Evolutionary conservation across 1,140 invertebrate species (phyloP).

Genomic region (Zaprionus capensis): DNA sequence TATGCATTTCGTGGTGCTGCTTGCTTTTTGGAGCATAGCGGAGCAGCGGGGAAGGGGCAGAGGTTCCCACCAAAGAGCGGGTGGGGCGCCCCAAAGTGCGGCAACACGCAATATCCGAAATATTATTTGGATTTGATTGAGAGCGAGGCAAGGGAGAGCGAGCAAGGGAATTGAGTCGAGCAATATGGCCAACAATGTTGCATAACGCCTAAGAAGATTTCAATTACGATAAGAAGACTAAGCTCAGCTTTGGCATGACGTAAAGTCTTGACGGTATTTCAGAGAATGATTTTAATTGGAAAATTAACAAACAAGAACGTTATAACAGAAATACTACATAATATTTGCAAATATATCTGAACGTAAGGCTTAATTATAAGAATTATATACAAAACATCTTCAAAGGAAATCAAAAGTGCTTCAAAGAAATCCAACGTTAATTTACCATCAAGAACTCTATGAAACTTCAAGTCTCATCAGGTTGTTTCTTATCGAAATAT

Average conservation of each 20-base stretch:
- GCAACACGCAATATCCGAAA: constrained; percentile 36
- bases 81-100: constrained; percentile 13
- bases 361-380: neutral
- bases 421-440: neutral
- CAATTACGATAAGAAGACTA: constrained; percentile 54
- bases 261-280: constrained; percentile 8
- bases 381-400: neutral
- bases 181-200: constrained; percentile 44
- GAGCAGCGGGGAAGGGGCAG: neutral
- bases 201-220: constrained; percentile 61
- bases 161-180: constrained; percentile 15
- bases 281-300: neutral
- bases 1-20: constrained; percentile 19
- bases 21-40: constrained; percentile 30
- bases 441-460: neutral
- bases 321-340: neutral
- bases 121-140: constrained; percentile 32
- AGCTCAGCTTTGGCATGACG: neutral
- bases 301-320: neutral
- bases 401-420: neutral
- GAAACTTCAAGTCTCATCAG: neutral
- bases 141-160: neutral
- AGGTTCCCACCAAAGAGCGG: constrained; percentile 11
- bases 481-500: neutral
- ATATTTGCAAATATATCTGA: neutral